Percentiles rank a stretch among this genome's conserved stretches.
These are phyloP conservation scores for Apodemus speciosus DNA, from an alignment of 2,113 vertebrate species.

Conservation along the genomic window DNA sequence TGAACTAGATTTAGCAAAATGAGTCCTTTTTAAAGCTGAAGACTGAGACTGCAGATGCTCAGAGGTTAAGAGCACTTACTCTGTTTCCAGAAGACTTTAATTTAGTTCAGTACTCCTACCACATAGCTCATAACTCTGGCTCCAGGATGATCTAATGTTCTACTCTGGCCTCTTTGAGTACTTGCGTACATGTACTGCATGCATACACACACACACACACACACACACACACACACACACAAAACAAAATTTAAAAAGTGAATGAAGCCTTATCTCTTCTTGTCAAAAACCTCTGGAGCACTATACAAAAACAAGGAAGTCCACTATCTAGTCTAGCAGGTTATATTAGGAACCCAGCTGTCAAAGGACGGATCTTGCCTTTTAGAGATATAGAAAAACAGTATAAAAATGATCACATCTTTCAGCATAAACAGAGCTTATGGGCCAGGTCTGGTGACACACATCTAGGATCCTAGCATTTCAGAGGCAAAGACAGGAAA, in stretches of 20 bases:
- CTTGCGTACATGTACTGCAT: background rate
- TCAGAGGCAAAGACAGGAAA: background rate
- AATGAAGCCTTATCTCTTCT: slow-evolving; percentile 2
- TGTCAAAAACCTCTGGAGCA: background rate
- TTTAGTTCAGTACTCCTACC: background rate
- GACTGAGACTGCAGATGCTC: background rate
- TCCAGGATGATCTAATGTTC: background rate
- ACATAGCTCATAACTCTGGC: background rate
- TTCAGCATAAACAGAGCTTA: background rate
- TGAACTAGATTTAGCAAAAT: background rate
- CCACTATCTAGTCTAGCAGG: background rate
- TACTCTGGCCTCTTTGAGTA: background rate
- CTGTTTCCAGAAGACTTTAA: background rate
- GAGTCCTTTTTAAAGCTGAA: background rate
- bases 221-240: background rate
- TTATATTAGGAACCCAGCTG: background rate
- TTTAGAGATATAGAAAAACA: background rate
- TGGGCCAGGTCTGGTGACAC: too few relatives aligned
- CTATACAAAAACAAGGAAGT: background rate
- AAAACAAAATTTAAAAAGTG: background rate
- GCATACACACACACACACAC: too few relatives aligned
- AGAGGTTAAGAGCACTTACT: background rate
- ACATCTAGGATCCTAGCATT: background rate
- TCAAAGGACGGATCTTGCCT: slow-evolving; percentile 27
- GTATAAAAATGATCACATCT: background rate